Evolutionary conservation across 2,888 invertebrate genomes (phyloP).

Genomic region (Leptarthrus brevirostris): DNA sequence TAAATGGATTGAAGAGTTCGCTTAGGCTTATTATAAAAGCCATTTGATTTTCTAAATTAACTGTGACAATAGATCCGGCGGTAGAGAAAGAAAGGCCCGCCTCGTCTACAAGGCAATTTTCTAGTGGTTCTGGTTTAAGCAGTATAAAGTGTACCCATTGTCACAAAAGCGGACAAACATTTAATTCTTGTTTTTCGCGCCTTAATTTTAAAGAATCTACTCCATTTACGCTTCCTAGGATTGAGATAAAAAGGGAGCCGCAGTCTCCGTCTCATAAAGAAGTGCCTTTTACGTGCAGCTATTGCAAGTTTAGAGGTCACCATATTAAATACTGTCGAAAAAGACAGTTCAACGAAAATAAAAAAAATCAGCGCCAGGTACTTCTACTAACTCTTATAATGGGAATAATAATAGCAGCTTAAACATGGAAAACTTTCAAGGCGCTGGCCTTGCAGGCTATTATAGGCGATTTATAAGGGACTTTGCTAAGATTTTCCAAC

Average conservation of each 20-base stretch:
- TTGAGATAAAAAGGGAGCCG: neutral
- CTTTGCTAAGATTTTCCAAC: conserved; percentile 39
- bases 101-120: too few relatives aligned
- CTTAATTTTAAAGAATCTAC: neutral
- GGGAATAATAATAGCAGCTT: too few relatives aligned
- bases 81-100: conserved; percentile 25
- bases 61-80: conserved; percentile 30
- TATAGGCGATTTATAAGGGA: conserved; percentile 41
- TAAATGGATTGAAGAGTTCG: neutral
- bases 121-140: too few relatives aligned
- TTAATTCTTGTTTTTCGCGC: too few relatives aligned
- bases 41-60: conserved; percentile 4
- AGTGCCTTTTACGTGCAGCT: neutral
- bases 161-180: too few relatives aligned
- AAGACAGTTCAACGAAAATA: neutral
- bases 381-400: too few relatives aligned
- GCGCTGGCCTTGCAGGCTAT: conserved; percentile 51
- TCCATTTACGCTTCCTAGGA: neutral
- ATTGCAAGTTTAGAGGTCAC: neutral
- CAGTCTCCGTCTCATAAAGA: neutral
- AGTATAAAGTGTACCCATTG: too few relatives aligned
- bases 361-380: too few relatives aligned
- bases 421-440: too few relatives aligned
- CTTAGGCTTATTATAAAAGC: conserved; percentile 39
- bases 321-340: neutral